Evolutionary conservation across 2,797 vertebrate genomes (phyloP).

Genomic region (Poecilia gillii): DNA sequence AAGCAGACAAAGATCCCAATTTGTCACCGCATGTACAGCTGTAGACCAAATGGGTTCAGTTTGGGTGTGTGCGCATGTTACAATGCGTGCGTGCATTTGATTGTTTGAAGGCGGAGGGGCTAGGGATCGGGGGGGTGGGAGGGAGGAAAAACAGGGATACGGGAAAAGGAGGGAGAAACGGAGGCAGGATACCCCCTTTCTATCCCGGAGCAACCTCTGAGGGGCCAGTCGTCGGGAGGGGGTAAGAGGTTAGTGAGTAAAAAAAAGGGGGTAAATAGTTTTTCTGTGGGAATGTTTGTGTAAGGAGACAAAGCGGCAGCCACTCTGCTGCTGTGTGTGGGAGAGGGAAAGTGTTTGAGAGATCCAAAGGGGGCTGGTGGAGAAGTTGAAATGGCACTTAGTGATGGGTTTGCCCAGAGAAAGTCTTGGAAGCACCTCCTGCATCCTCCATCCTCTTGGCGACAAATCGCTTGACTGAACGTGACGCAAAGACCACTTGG

Average conservation of each 20-base stretch:
- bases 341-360: constrained; percentile 58
- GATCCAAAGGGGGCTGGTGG: background rate
- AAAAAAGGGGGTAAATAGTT: constrained; percentile 75
- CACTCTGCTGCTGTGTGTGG: constrained; percentile 72
- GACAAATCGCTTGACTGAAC: background rate
- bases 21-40: constrained; percentile 82
- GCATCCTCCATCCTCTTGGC: constrained; percentile 11
- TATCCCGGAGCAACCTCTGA: constrained; percentile 56
- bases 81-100: constrained; percentile 40
- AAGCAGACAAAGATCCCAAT: constrained; percentile 80
- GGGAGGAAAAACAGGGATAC: constrained; percentile 41
- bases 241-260: constrained; percentile 59
- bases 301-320: constrained; percentile 73
- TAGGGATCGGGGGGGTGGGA: too few species aligned
- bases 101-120: constrained; percentile 56
- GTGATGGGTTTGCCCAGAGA: constrained; percentile 21
- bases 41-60: constrained; percentile 74
- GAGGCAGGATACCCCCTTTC: constrained; percentile 60
- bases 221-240: constrained; percentile 18
- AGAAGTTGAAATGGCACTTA: constrained; percentile 13
- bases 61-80: constrained; percentile 61
- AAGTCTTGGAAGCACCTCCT: constrained; percentile 1
- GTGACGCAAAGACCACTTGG: background rate
- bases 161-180: constrained; percentile 42
- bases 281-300: constrained; percentile 81